Evolutionary conservation across 1,140 invertebrate species (phyloP), one percentile per base, ranked within the genome.

Genomic region (Tribolium madens): DNA sequence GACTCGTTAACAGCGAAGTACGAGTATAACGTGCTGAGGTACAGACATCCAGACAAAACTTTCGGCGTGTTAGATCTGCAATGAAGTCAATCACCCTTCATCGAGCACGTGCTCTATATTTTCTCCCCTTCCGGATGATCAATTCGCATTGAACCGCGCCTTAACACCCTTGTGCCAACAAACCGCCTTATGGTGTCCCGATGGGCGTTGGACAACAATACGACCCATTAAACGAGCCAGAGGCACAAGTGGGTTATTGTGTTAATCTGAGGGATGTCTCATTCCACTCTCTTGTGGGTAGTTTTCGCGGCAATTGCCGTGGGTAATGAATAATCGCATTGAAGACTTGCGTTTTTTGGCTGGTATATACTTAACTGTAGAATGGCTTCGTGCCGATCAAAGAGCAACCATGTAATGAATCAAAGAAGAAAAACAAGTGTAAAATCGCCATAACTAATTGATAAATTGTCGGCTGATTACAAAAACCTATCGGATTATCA

Each of bases 401-500:
- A 64, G 57, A 64, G 57, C 57, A 26, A 64, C 57, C 57, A 64
- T 64, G 57, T 64, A 64, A 64, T 64, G 57, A 64, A 64, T 64
- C 57, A 33, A 64, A 64, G 57, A 64, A 3, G 57, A 64, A 64
- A 64, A 64, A 64, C 57, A 64, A 64, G 57, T 64, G 57, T 64
- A 64, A 64, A 64, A 64, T 64, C 57, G 57, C 57, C 26, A 64
- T 64, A 64, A 64, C 57, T 64, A 64, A 64, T 64, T 33, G 57
- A 64, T 64, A 64, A 64, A 64, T 64, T 64, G 57, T 64, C 57
- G 57, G 57, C 31, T 26, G 57, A 64, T 64, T 26, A 10, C 57
- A 64, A 64, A 64, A 64, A 64, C 21, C 52, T 13, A 64, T 64
- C 57, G 57, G 57, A 64, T 64, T 31, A 64, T 64, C 26, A 15